A percentile compares a stretch with the other conserved stretches of the same genome.
Evolutionary conservation across 1,140 invertebrate species (phyloP).

Genomic region (Eriosoma lanigerum): DNA sequence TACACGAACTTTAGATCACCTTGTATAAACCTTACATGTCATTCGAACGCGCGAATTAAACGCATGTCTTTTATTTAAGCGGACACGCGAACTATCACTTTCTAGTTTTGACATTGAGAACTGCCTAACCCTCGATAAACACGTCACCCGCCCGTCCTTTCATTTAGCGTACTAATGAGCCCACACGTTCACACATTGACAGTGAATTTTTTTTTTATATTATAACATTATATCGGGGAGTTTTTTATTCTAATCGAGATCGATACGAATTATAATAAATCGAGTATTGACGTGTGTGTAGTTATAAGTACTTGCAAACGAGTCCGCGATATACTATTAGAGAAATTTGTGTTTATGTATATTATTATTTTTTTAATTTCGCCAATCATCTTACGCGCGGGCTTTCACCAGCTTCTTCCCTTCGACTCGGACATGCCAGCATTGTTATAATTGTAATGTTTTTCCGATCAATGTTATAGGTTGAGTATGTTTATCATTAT

Average conservation of each 20-base stretch:
- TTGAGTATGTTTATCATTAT: too few species aligned
- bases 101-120: slow-evolving; percentile 27
- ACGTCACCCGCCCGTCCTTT: slow-evolving; percentile 12
- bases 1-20: too few species aligned
- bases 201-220: not conserved
- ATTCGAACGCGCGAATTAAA: not conserved
- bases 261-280: not conserved
- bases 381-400: too few species aligned
- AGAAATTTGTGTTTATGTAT: too few species aligned
- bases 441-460: too few species aligned
- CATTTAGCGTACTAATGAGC: slow-evolving; percentile 3
- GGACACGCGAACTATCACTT: slow-evolving; percentile 34
- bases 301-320: too few species aligned
- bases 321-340: too few species aligned
- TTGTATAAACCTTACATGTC: not conserved
- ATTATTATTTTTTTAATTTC: too few species aligned
- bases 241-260: not conserved
- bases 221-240: not conserved
- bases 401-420: too few species aligned
- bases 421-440: too few species aligned
- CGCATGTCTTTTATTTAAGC: not conserved
- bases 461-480: too few species aligned
- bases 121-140: not conserved
- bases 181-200: not conserved
- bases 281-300: too few species aligned